Conservation (phyloP, 2,113 vertebrate species). For the Piaya cayana region DNA sequence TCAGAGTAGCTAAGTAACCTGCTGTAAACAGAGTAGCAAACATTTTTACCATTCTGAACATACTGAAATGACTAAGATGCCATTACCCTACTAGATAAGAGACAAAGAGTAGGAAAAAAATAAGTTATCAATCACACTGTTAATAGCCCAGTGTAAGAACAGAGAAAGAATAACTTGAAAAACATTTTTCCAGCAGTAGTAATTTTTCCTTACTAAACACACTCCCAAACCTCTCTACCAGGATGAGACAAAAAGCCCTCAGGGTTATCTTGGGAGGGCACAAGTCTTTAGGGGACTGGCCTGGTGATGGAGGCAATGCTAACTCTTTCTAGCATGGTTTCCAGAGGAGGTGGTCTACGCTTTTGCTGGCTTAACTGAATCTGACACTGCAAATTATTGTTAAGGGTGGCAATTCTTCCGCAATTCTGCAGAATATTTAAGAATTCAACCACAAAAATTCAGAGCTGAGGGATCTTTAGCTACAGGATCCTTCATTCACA, state of each 20-base stretch:
- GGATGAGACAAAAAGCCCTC: neutral
- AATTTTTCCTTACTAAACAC: neutral
- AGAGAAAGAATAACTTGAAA: neutral
- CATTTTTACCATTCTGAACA: neutral
- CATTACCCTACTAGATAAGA: neutral
- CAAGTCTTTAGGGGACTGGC: neutral
- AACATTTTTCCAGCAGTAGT: neutral
- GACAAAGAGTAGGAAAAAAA: neutral
- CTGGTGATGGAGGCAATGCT: neutral
- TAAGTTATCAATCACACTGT: neutral
- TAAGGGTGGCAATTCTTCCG: neutral
- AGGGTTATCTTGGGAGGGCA: accelerated
- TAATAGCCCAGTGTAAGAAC: neutral
- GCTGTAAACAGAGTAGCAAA: neutral
- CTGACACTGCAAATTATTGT: neutral
- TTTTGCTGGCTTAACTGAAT: neutral
- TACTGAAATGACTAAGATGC: neutral
- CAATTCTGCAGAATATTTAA: neutral
- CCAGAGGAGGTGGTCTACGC: neutral
- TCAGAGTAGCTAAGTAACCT: neutral
- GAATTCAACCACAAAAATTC: neutral
- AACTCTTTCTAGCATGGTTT: neutral
- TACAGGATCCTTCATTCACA: neutral
- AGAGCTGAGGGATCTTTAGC: neutral
- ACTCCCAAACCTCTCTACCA: neutral